Evolutionary conservation across 2,797 vertebrate genomes (phyloP).

Genomic region (Sternotherus odoratus): DNA sequence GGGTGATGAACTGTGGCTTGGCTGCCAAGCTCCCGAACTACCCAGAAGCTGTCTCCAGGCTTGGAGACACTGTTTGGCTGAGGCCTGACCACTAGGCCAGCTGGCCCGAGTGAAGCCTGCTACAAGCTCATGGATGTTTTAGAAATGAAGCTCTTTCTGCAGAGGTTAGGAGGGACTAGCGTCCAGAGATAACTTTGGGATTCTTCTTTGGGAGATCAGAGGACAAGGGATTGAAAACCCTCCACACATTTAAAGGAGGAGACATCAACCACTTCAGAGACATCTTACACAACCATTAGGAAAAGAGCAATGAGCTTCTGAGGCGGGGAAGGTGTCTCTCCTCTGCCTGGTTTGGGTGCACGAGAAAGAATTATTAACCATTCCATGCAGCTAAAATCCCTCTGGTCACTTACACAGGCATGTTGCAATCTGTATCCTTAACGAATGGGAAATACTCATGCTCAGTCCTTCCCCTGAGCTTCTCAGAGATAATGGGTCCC

Average conservation of each 20-base stretch:
- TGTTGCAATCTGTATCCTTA: not conserved
- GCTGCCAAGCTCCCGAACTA: not conserved
- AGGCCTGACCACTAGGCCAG: too few relatives aligned
- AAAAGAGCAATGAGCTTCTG: not conserved
- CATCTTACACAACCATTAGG: not conserved
- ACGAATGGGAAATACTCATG: not conserved
- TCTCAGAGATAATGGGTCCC: not conserved
- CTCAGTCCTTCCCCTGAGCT: not conserved
- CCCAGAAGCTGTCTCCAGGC: not conserved
- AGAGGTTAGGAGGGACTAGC: not conserved
- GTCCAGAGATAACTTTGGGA: not conserved
- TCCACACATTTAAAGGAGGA: rapidly evolving
- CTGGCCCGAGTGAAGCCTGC: not conserved
- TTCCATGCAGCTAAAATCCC: not conserved
- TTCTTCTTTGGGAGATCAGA: not conserved
- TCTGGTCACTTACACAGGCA: not conserved
- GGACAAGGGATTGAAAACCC: not conserved
- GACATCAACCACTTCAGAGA: not conserved
- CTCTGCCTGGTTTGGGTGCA: not conserved
- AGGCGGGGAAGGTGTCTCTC: not conserved
- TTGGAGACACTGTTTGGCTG: not conserved
- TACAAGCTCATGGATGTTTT: not conserved
- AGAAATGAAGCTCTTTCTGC: not conserved
- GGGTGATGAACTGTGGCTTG: not conserved
- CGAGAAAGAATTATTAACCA: not conserved